phyloP scores from a whole-genome alignment of 2,113 vertebrate species.

The Marmota flaviventris region DNA sequence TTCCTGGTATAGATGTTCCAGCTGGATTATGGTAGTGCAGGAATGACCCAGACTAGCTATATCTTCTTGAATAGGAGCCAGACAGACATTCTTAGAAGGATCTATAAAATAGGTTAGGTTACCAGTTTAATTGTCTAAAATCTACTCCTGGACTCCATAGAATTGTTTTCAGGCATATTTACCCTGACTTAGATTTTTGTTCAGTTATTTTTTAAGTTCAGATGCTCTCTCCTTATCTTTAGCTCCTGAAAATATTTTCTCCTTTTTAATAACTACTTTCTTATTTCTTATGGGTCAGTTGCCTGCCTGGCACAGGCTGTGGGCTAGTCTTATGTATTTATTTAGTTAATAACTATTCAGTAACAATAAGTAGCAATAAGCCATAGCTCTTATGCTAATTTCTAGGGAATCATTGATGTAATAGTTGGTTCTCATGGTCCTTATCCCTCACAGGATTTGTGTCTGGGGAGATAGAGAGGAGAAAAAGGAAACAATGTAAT shows the following conservation, averaged over 20 bases:
- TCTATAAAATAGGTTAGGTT: background rate
- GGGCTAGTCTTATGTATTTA: background rate
- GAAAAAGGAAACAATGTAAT: background rate
- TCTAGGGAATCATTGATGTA: background rate
- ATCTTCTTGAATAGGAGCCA: background rate
- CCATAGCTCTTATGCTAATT: background rate
- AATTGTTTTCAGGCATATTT: background rate
- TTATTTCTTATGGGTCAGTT: background rate
- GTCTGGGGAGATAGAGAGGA: background rate
- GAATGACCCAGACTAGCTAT: background rate
- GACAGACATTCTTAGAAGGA: background rate
- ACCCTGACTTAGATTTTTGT: background rate
- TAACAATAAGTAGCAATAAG: background rate
- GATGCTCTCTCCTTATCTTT: background rate
- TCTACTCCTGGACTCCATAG: background rate
- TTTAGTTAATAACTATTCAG: background rate
- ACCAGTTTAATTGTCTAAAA: background rate
- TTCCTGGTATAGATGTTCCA: too few species aligned
- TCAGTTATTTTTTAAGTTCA: background rate
- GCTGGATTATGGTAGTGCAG: too few species aligned
- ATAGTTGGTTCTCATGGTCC: background rate
- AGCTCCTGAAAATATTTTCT: background rate
- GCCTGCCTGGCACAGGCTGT: background rate
- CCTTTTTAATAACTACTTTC: too few species aligned
- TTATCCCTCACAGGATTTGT: background rate